Base-by-base conservation (phyloP, 2,888 invertebrate species). In the Harpalus rubripes region DNA sequence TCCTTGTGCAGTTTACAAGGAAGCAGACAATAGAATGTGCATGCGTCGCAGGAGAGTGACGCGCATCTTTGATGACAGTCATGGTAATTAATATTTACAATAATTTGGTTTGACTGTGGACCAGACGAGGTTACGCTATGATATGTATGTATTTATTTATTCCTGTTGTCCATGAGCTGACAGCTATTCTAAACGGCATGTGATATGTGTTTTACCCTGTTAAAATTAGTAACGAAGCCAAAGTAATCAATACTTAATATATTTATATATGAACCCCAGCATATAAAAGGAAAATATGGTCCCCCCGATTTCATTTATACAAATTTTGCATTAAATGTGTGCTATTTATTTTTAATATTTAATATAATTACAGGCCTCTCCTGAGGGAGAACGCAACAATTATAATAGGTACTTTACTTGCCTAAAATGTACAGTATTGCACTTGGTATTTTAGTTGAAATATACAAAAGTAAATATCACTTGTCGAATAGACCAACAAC, bases 161-260 rank as follows among this genome's bases (percentile, higher is more conserved):
- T 44, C 44, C 44, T 65, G 61, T 84, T 78, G 44, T 72, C 65
- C 39, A 61, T 59, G 8, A 52, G 52, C 58, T 82, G 68, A 22
- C 44, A 44, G 52, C 56, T 83, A 74, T 59, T 83, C 78, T 78
- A 84, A 84, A 82, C 81, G 59, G 80, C 58, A 74, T 52, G 79
- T 85, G 85, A 85, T 85, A 85, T 85, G 85, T 85, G 85, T 80
- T 41, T 76, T 85, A 85, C 85, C 85, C 85, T 85, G 85, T 85
- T 85, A 79, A 78, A 85, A 85, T 80, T 85, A 80, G 68, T 80
- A 74, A 83, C 61, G 61, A 74, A 76, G 74, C 74, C 61, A 83
- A 83, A 72, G 26, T 58, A 82, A 83, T 81, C 80, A 81, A 81
- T 68, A 65, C 22, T 68, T 68, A 65, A 68, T 81, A 80, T 63